Conservation (phyloP, 2,797 vertebrate genomes). For the Leuciscus waleckii region DNA sequence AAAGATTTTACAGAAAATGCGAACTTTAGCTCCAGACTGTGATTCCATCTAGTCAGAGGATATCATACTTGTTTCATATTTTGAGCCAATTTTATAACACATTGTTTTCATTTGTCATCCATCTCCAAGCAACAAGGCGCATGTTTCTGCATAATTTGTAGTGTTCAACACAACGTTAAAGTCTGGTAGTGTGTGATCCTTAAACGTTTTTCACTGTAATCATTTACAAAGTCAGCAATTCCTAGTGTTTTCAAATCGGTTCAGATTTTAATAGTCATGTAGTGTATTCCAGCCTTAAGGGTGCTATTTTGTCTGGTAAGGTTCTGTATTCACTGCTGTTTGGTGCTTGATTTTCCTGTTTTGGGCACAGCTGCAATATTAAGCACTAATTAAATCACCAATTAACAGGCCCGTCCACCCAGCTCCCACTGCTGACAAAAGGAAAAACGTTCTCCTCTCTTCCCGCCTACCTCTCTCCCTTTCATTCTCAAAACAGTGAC, state of each 20-base stretch:
- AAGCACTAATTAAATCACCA: conserved; percentile 78
- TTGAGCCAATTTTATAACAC: neutral
- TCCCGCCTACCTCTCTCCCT: conserved; percentile 22
- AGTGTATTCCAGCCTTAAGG: conserved; percentile 3
- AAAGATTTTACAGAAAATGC: neutral
- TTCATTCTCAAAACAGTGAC: conserved; percentile 30
- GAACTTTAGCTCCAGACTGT: neutral
- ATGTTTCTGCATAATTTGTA: neutral
- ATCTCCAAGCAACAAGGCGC: conserved; percentile 9
- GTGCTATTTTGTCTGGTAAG: conserved; percentile 20
- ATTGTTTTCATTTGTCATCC: neutral
- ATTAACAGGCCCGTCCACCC: conserved; percentile 75
- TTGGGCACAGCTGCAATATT: conserved; percentile 77
- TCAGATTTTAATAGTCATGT: neutral
- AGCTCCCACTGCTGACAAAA: conserved; percentile 71
- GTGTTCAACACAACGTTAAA: neutral
- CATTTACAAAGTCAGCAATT: neutral
- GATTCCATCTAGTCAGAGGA: neutral
- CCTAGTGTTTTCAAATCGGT: neutral
- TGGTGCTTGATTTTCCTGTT: conserved; percentile 47
- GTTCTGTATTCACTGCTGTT: conserved; percentile 24
- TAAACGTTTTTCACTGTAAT: neutral
- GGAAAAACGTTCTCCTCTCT: conserved; percentile 58
- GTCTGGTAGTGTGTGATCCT: neutral
- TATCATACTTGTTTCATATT: neutral